phyloP scores from a whole-genome alignment of 2,888 invertebrate species.

The Drosophila sordidula region DNA sequence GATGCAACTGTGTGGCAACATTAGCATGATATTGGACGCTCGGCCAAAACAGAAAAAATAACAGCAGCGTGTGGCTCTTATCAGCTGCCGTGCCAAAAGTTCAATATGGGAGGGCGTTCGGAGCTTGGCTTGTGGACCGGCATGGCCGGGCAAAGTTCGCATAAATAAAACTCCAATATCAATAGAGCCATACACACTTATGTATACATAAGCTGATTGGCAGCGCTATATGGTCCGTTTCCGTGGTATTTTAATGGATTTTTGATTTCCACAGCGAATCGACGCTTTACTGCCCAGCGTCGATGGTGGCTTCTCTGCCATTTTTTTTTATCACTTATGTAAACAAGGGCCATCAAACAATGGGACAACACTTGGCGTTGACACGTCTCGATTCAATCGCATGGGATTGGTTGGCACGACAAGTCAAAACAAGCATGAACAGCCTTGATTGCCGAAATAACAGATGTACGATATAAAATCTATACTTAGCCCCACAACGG shows the following conservation, averaged over 20 bases:
- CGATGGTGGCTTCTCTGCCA: slow-evolving; percentile 43
- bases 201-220: slow-evolving; percentile 69
- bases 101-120: slow-evolving; percentile 45
- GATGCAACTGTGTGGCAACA: slow-evolving; percentile 79
- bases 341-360: slow-evolving; percentile 78
- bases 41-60: slow-evolving; percentile 34
- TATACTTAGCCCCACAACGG: background rate
- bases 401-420: background rate
- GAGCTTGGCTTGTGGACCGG: slow-evolving; percentile 2
- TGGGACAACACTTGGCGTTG: slow-evolving; percentile 74
- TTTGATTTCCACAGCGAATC: slow-evolving; percentile 76
- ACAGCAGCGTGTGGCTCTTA: slow-evolving; percentile 62
- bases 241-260: slow-evolving; percentile 81
- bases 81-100: slow-evolving; percentile 69
- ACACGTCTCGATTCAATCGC: slow-evolving; percentile 40
- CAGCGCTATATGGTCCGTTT: slow-evolving; percentile 56
- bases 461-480: background rate
- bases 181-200: slow-evolving; percentile 47
- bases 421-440: background rate
- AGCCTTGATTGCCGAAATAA: background rate
- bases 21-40: slow-evolving; percentile 78
- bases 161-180: slow-evolving; percentile 71
- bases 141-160: slow-evolving; percentile 60
- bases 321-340: slow-evolving; percentile 81
- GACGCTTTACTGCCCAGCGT: slow-evolving; percentile 31